These are phyloP conservation scores for Smittia sp. DNA, from an alignment of 2,888 invertebrate species.

Conservation along the genomic window DNA sequence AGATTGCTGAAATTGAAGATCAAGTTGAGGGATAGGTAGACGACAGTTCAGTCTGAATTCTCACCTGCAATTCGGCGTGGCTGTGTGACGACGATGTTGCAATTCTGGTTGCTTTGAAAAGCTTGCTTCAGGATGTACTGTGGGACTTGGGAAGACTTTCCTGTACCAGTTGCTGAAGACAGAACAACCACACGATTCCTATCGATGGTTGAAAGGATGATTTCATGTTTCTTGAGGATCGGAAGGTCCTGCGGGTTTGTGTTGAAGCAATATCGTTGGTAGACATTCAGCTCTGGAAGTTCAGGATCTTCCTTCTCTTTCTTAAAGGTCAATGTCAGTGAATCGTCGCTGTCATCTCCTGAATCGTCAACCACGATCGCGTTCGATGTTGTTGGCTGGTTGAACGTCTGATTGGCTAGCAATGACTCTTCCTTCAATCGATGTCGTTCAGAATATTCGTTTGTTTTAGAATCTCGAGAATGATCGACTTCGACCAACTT, in stretches of 20 bases:
- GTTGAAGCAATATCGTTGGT: background rate
- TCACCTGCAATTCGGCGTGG: conserved; percentile 78
- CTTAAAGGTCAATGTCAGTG: background rate
- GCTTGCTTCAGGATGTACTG: conserved; percentile 85
- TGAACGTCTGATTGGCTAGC: no score
- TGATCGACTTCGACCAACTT: no score
- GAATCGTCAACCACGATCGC: no score
- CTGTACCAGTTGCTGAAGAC: conserved; percentile 87
- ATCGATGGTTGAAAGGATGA: conserved; percentile 44
- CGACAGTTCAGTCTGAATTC: no score
- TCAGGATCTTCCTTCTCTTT: background rate
- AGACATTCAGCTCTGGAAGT: background rate
- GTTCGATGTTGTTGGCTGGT: no score
- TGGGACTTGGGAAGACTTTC: conserved; percentile 87
- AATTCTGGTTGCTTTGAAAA: conserved; percentile 61
- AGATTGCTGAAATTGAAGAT: conserved; percentile 64
- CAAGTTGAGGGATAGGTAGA: no score
- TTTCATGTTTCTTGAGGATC: background rate
- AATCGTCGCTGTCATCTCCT: no score
- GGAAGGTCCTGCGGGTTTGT: background rate
- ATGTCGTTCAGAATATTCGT: no score
- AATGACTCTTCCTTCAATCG: no score
- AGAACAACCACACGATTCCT: background rate
- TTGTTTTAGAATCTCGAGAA: no score
- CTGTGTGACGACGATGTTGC: conserved; percentile 90